A percentile compares a stretch with the other conserved stretches of the same genome.
Conservation (phyloP, 2,888 invertebrate species). For the Anticlea derivata region DNA sequence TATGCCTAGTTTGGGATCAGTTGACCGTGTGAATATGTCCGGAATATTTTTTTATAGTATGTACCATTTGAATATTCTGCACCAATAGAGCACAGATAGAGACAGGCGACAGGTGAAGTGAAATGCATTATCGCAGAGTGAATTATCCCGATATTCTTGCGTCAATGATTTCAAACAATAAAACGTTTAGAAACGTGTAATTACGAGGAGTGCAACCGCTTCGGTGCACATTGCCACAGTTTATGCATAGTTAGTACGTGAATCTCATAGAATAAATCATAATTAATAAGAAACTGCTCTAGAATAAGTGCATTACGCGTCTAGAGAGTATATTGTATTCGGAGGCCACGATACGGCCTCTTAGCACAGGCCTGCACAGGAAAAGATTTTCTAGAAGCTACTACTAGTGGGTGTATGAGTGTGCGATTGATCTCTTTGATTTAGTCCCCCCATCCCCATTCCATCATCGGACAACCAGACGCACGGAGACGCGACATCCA, state of each 20-base stretch:
- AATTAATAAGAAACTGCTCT: conserved; percentile 4
- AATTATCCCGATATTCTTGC: conserved; percentile 1
- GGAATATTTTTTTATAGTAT: too few relatives aligned
- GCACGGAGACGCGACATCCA: too few relatives aligned
- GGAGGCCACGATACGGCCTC: not conserved
- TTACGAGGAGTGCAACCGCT: conserved; percentile 34
- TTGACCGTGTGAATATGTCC: too few relatives aligned
- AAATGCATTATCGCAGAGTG: conserved; percentile 6
- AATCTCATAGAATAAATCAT: conserved; percentile 4
- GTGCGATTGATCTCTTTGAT: too few relatives aligned
- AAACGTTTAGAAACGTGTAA: conserved; percentile 30
- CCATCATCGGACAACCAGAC: too few relatives aligned
- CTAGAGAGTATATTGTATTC: too few relatives aligned
- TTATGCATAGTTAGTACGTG: conserved; percentile 15
- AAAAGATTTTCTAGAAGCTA: too few relatives aligned
- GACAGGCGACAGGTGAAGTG: conserved; percentile 18
- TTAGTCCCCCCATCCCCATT: too few relatives aligned
- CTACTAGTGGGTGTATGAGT: too few relatives aligned
- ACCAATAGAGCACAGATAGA: conserved; percentile 17
- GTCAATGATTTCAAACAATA: conserved; percentile 25
- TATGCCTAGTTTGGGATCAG: too few relatives aligned
- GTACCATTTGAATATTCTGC: conserved; percentile 14
- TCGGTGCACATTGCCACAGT: conserved; percentile 27
- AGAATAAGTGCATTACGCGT: conserved; percentile 1
- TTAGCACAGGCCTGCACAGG: too few relatives aligned